Evolutionary conservation across 2,113 vertebrate species (phyloP).

Genomic region (Sprattus sprattus): DNA sequence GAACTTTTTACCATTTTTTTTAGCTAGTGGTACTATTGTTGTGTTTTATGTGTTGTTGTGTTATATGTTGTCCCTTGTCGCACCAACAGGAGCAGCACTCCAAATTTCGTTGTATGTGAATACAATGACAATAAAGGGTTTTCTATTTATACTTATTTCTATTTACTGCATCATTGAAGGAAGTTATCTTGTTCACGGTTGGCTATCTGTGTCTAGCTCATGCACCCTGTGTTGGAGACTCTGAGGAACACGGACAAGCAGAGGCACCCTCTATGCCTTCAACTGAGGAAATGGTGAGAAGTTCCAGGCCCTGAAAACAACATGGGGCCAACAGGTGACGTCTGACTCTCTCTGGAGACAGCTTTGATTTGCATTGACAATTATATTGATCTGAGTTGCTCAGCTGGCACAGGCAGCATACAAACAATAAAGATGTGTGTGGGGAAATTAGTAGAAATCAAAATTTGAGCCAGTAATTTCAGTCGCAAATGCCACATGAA

Average conservation of each 20-base stretch:
- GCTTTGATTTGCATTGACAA: not conserved
- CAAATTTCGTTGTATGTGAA: too few species aligned
- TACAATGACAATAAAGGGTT: too few species aligned
- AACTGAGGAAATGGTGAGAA: constrained; percentile 94
- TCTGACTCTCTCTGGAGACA: not conserved
- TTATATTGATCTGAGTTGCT: not conserved
- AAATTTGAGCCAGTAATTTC: not conserved
- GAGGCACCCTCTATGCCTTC: constrained; percentile 94
- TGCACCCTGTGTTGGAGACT: constrained; percentile 95
- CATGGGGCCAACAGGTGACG: constrained; percentile 94
- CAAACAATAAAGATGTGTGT: not conserved
- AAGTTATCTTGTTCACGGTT: not conserved
- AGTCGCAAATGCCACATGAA: not conserved
- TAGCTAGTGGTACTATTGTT: too few species aligned
- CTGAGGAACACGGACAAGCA: constrained; percentile 90
- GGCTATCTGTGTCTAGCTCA: constrained; percentile 74
- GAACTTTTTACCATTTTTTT: too few species aligned
- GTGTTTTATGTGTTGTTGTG: too few species aligned
- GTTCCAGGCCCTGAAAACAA: constrained; percentile 86
- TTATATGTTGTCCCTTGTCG: too few species aligned
- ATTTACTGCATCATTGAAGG: not conserved
- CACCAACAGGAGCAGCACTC: too few species aligned
- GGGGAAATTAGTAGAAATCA: not conserved
- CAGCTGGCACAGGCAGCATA: not conserved
- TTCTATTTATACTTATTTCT: not conserved